These are phyloP conservation scores for Hylia prasina DNA, from an alignment of 2,113 vertebrate genomes.

Conservation along the genomic window DNA sequence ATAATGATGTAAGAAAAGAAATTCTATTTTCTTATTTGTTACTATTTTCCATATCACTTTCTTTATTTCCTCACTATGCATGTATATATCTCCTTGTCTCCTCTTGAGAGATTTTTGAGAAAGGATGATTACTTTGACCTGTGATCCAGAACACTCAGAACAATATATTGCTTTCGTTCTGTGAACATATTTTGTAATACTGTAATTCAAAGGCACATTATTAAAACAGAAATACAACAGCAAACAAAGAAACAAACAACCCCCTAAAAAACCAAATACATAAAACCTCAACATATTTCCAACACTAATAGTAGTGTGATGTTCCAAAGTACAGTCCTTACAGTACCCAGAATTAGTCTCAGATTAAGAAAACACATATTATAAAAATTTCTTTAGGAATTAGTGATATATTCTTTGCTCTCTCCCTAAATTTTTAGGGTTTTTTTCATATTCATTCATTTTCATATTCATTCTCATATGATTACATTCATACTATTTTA, in stretches of 20 bases:
- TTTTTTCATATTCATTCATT: neutral
- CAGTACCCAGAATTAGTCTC: neutral
- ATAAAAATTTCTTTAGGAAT: neutral
- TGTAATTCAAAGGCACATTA: neutral
- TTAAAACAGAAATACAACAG: neutral
- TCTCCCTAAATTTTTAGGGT: neutral
- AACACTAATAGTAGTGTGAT: neutral
- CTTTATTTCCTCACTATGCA: neutral
- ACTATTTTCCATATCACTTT: neutral
- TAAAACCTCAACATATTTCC: neutral
- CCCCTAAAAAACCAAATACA: neutral
- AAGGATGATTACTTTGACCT: neutral
- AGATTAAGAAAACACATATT: neutral
- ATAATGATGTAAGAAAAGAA: neutral
- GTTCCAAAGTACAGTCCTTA: neutral
- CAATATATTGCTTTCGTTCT: neutral
- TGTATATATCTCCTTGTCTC: neutral
- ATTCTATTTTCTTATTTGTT: neutral
- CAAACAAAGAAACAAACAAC: neutral
- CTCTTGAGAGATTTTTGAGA: neutral
- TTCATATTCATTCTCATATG: neutral
- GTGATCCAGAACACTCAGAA: neutral
- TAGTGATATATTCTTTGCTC: neutral
- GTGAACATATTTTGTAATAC: neutral
- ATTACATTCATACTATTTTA: neutral